Conservation (phyloP, 2,113 vertebrate species). For the Puffinus mauretanicus region DNA sequence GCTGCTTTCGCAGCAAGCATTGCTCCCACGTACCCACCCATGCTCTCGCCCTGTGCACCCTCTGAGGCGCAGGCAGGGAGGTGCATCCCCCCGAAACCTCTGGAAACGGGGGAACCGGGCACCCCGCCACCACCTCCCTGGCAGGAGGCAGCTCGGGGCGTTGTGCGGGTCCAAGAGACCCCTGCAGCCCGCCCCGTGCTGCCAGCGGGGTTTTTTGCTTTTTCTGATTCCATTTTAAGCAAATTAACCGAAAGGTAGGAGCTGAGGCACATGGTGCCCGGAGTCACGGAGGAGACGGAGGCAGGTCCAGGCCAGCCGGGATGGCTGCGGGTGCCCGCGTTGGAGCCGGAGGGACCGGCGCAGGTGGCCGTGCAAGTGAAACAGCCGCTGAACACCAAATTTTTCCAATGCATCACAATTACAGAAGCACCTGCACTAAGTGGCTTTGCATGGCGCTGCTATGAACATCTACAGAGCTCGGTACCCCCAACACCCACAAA, state of each 20-base stretch:
- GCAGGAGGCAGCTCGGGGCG: accelerated
- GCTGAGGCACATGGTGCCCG: background rate
- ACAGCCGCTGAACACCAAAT: background rate
- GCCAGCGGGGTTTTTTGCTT: too few species aligned
- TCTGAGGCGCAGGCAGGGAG: background rate
- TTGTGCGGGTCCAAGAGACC: background rate
- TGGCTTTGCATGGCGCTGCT: background rate
- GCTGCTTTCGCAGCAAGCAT: background rate
- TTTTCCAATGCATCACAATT: background rate
- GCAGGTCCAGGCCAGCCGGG: background rate
- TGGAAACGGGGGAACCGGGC: accelerated
- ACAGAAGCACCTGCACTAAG: background rate
- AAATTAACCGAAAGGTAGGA: background rate
- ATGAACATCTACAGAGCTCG: background rate
- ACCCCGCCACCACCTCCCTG: background rate
- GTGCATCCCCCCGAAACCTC: background rate
- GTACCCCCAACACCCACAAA: background rate
- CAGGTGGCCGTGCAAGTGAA: background rate
- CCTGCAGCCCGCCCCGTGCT: background rate
- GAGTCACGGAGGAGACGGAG: background rate
- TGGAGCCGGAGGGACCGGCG: accelerated
- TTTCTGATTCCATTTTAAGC: background rate
- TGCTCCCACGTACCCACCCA: background rate
- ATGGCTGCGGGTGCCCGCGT: accelerated
- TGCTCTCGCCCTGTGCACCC: background rate